Evolutionary conservation across 1,140 invertebrate genomes (phyloP).

Genomic region (Trinorchestia longiramus): DNA sequence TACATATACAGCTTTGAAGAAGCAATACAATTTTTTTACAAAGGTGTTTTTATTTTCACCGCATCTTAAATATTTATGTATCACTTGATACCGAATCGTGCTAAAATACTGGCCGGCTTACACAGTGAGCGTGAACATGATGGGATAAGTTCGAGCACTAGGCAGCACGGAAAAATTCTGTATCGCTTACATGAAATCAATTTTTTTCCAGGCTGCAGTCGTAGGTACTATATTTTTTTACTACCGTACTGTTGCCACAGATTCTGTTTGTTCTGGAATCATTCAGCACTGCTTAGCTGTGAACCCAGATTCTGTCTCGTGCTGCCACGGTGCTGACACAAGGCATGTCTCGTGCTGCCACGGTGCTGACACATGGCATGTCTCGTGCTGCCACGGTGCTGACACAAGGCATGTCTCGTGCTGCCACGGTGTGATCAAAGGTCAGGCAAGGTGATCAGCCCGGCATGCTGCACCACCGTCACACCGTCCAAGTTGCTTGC

Average conservation of each 20-base stretch:
- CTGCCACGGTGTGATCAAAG: neutral
- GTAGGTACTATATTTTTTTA: too few relatives aligned
- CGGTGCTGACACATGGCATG: neutral
- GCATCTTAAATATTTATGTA: too few relatives aligned
- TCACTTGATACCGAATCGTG: too few relatives aligned
- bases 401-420: neutral
- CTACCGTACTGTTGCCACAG: too few relatives aligned
- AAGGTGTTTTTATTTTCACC: too few relatives aligned
- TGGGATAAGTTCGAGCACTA: neutral
- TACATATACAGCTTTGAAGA: too few relatives aligned
- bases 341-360: neutral
- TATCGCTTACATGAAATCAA: too few relatives aligned
- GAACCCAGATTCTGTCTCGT: neutral
- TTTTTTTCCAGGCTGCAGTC: too few relatives aligned
- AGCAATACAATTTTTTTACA: too few relatives aligned
- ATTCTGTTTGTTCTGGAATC: neutral
- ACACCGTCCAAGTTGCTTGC: neutral
- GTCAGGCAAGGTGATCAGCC: neutral
- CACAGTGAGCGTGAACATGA: neutral
- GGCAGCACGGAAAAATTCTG: neutral
- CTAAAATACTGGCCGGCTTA: neutral
- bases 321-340: neutral
- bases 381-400: neutral
- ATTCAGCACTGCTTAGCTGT: neutral
- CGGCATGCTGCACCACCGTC: neutral